Percentiles rank a stretch among this genome's conserved stretches.
Evolutionary conservation across 2,113 vertebrate species (phyloP).

Genomic region (Macrotis lagotis): DNA sequence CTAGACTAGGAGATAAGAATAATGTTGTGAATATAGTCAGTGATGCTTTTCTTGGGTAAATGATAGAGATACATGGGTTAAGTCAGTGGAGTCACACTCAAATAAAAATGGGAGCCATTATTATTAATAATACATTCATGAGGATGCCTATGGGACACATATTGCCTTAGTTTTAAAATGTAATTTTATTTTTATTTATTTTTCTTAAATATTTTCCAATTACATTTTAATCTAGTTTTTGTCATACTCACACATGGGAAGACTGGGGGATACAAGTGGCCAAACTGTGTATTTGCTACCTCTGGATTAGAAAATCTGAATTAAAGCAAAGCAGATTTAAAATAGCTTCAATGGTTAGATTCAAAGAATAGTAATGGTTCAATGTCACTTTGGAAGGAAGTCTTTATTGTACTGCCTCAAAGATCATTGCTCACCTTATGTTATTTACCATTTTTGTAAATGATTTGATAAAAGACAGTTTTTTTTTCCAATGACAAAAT

Average conservation of each 20-base stretch:
- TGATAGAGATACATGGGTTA: background rate
- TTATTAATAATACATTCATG: background rate
- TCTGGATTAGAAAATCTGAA: background rate
- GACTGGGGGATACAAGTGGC: background rate
- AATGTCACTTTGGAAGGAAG: background rate
- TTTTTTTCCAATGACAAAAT: background rate
- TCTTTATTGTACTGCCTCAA: background rate
- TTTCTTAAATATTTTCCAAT: background rate
- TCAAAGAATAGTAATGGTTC: background rate
- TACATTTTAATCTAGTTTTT: background rate
- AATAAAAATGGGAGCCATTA: background rate
- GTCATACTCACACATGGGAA: background rate
- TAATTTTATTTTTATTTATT: background rate
- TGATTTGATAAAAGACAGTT: background rate
- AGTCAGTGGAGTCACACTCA: background rate
- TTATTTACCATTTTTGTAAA: background rate
- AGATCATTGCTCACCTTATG: background rate
- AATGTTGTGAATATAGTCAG: background rate
- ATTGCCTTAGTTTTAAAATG: background rate
- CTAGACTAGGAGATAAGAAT: background rate
- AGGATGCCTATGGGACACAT: background rate
- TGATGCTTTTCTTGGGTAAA: background rate
- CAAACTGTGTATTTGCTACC: background rate
- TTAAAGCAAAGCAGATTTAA: background rate
- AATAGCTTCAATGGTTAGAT: background rate